Conservation (phyloP, 2,888 invertebrate genomes). For the Loripinus fragilis region DNA sequence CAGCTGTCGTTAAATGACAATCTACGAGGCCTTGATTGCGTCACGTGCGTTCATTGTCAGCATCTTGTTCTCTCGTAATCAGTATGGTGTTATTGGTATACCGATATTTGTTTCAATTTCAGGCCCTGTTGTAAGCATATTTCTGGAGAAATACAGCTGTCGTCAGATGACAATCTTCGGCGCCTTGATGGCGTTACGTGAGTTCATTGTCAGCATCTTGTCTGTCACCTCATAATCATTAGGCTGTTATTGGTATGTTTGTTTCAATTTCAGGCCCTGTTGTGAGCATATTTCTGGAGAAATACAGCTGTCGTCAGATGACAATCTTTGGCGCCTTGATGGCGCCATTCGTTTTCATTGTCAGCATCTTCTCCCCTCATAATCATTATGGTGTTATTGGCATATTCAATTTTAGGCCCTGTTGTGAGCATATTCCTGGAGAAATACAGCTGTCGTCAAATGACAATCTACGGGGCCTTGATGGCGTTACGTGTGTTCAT, state of each 20-base stretch:
- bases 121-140: conserved; percentile 75
- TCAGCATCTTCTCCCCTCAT: conserved; percentile 73
- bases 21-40: conserved; percentile 72
- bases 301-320: conserved; percentile 72
- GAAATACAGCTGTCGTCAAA: conserved; percentile 69
- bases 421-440: conserved; percentile 70
- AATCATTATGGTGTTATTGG: too few species aligned
- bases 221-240: too few species aligned
- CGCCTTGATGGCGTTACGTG: conserved; percentile 66
- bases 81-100: too few species aligned
- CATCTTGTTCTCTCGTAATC: too few species aligned
- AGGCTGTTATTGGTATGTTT: too few species aligned
- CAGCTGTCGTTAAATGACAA: conserved; percentile 73
- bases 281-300: conserved; percentile 68
- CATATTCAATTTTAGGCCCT: conserved; percentile 75
- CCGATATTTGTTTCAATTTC: too few species aligned
- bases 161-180: conserved; percentile 75
- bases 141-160: conserved; percentile 68
- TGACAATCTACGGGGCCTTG: conserved; percentile 74
- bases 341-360: conserved; percentile 67
- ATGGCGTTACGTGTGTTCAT: conserved; percentile 70
- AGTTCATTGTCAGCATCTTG: conserved; percentile 72
- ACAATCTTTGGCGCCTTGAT: conserved; percentile 74
- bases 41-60: conserved; percentile 69
- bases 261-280: conserved; percentile 74